Conservation (phyloP, 2,888 invertebrate genomes). For the Lasiommata megera region DNA sequence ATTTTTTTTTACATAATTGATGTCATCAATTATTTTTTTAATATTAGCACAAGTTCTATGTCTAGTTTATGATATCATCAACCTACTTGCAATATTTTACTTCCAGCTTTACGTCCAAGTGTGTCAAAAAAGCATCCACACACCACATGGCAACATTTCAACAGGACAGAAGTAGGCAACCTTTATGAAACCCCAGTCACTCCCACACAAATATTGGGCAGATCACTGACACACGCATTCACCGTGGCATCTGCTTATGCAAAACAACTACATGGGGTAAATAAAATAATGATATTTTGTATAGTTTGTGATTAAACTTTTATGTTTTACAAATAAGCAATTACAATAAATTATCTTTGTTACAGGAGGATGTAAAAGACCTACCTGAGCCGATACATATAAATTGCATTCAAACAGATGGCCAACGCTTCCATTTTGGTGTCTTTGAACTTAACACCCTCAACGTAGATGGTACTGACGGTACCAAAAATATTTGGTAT, state of each 20-base stretch:
- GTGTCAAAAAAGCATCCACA: slow-evolving; percentile 84
- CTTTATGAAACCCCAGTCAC: slow-evolving; percentile 85
- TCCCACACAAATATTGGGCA: slow-evolving; percentile 84
- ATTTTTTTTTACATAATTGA: too few species aligned
- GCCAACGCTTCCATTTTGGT: slow-evolving; percentile 89
- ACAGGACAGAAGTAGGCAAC: slow-evolving; percentile 84
- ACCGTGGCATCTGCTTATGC: slow-evolving; percentile 89
- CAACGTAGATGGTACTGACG: slow-evolving; percentile 80
- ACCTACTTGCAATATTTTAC: slow-evolving; percentile 3
- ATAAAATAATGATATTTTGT: slow-evolving; percentile 1
- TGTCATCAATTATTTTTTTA: too few species aligned
- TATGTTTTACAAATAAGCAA: slow-evolving; percentile 1
- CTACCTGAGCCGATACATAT: slow-evolving; percentile 89
- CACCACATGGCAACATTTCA: slow-evolving; percentile 88
- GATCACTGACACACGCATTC: slow-evolving; percentile 88
- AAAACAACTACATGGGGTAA: slow-evolving; percentile 86
- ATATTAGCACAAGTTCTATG: too few species aligned
- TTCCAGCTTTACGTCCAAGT: slow-evolving; percentile 74
- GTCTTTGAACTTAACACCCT: slow-evolving; percentile 92
- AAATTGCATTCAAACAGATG: slow-evolving; percentile 92
- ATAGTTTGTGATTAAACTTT: slow-evolving; percentile 6
- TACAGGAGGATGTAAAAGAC: slow-evolving; percentile 81
- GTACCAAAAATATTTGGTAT: slow-evolving; percentile 91
- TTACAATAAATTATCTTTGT: slow-evolving; percentile 22
- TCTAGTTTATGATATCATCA: neutral